Conservation (phyloP, 2,888 invertebrate genomes). For the Pasiphila rectangulata region DNA sequence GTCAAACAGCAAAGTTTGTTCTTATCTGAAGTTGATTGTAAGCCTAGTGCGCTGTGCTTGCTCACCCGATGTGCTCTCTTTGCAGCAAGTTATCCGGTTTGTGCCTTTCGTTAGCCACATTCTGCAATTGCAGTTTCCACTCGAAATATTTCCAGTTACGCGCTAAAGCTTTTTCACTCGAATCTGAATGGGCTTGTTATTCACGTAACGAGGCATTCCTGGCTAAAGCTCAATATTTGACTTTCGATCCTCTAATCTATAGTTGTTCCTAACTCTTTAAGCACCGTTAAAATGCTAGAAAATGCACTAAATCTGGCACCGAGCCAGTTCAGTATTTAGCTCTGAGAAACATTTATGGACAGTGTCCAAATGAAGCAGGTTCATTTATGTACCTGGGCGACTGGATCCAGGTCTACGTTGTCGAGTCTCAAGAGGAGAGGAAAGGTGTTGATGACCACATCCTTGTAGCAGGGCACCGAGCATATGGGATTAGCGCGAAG, state of each 20-base stretch:
- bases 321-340: slow-evolving; percentile 17
- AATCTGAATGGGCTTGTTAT: slow-evolving; percentile 18
- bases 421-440: slow-evolving; percentile 57
- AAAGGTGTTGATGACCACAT: slow-evolving; percentile 63
- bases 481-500: slow-evolving; percentile 68
- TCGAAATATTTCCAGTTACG: slow-evolving; percentile 18
- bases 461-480: slow-evolving; percentile 54
- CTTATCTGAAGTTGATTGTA: neutral
- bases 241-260: neutral
- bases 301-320: slow-evolving; percentile 11
- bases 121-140: slow-evolving; percentile 22
- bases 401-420: slow-evolving; percentile 53
- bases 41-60: neutral
- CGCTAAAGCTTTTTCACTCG: slow-evolving; percentile 17
- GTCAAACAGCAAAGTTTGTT: too few species aligned
- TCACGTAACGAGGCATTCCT: neutral
- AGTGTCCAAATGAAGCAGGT: slow-evolving; percentile 8
- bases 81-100: slow-evolving; percentile 14
- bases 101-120: slow-evolving; percentile 21
- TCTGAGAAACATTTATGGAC: slow-evolving; percentile 4
- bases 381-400: slow-evolving; percentile 49
- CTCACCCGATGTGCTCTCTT: slow-evolving; percentile 9
- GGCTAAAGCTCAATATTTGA: slow-evolving; percentile 6
- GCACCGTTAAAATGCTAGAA: slow-evolving; percentile 9
- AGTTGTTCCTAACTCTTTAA: neutral